Base-by-base conservation (phyloP, 2,113 vertebrate genomes). In the Actenoides hombroni region DNA sequence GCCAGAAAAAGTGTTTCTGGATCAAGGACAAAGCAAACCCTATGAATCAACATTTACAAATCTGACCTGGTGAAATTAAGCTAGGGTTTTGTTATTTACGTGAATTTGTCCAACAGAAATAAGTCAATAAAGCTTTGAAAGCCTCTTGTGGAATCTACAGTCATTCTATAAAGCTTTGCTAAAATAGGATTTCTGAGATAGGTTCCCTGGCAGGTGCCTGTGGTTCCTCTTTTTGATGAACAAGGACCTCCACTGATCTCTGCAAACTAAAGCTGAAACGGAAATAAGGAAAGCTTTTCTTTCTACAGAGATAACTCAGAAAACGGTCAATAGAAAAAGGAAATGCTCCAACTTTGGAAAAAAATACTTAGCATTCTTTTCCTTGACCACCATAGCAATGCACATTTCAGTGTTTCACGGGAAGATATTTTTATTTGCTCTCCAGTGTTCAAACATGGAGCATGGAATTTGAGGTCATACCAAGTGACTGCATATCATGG, bases 401-500 rank as follows among this genome's bases (percentile, higher is more conserved):
- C 19, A 60, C 2, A 16, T 60, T 75, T 76, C 11, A 26, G 24
- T 44, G 42, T 79, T 95, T 86, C 11, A 60, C 23, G 16, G 8
- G 5, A 82, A 60, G 31, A 40, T n/a, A 24, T 51, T 76, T 76
- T 51, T 69, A 61, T 60, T 71, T 80, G 13, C 37, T 64, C 18
- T 64, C 80, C 16, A n/a, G 40, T 39, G 51, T 53, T 92, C 21
- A 75, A 13, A 65, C 57, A 26, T 1, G 3, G 39, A 69, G 29
- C 37, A 56, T 18, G 31, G n/a, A 48, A 87, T 75, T 35, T 17
- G 60, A 78, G 35, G 17, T 42, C 49, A 57, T 23, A 65, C 0
- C 1, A 2, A 73, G 12, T 33, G 65, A 57, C 6, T 42, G 23
- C 40, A 57, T 42, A 35, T 2, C 1, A 2, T 26, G 14, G 6